Conservation (phyloP, 2,113 vertebrate species). For the Pavo muticus region DNA sequence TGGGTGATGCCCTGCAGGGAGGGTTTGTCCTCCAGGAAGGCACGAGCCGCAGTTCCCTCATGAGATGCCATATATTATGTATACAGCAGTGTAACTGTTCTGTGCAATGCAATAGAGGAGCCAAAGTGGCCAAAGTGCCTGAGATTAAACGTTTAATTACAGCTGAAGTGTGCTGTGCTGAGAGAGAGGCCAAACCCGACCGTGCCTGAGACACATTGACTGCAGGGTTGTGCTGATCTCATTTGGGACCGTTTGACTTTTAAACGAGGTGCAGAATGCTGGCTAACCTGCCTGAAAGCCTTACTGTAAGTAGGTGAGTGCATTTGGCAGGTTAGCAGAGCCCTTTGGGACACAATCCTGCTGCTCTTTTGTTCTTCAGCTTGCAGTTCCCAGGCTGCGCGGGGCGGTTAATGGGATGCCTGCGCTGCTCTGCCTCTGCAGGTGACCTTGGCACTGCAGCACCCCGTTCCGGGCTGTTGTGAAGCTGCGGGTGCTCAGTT, state of each 20-base stretch:
- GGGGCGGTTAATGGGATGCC: not conserved
- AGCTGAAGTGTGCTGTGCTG: not conserved
- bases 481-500: not conserved
- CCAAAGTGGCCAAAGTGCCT: not conserved
- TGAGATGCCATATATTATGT: not conserved
- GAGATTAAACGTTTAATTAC: not conserved
- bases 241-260: not conserved
- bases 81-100: not conserved
- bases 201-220: not conserved
- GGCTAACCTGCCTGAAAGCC: not conserved
- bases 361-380: not conserved
- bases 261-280: not conserved
- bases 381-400: not conserved
- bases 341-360: not conserved
- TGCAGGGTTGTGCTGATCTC: not conserved
- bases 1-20: no score
- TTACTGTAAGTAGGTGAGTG: not conserved
- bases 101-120: not conserved
- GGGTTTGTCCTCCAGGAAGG: not conserved
- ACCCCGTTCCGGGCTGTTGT: not conserved
- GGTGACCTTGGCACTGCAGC: not conserved
- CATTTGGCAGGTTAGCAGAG: not conserved
- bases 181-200: not conserved
- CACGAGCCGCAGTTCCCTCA: not conserved
- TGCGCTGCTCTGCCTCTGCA: not conserved